Percentiles rank a stretch among this genome's conserved stretches.
Evolutionary conservation across 2,113 vertebrate genomes (phyloP).

Genomic region (Benitochromis conjunctus): DNA sequence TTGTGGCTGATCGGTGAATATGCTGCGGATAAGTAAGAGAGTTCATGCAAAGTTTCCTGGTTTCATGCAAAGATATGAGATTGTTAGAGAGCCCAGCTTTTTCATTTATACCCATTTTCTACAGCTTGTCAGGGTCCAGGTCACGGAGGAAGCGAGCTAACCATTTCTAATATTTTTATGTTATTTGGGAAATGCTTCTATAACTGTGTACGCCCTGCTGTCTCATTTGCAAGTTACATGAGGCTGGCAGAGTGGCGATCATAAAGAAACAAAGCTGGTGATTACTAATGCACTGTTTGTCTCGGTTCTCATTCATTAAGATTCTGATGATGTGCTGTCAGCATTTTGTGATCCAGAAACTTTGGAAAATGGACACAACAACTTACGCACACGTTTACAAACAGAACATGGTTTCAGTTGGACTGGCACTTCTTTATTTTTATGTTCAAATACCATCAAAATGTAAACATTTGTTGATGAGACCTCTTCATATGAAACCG

Average conservation of each 20-base stretch:
- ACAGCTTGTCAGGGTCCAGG: neutral
- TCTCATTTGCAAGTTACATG: slow-evolving; percentile 3
- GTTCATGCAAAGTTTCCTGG: neutral
- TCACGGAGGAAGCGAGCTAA: neutral
- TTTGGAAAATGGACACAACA: neutral
- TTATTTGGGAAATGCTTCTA: neutral
- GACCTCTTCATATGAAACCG: neutral
- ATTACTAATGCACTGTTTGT: slow-evolving; percentile 15
- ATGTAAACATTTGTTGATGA: neutral
- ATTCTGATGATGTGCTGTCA: neutral
- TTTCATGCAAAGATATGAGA: neutral
- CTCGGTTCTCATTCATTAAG: slow-evolving; percentile 14
- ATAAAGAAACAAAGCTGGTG: neutral
- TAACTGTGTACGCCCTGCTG: neutral
- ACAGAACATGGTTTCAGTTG: neutral
- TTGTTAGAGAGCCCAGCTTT: neutral
- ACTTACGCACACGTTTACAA: neutral
- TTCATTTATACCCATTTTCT: neutral
- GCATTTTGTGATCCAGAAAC: neutral
- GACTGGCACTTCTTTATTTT: neutral
- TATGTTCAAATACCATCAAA: neutral
- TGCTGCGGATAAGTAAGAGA: neutral
- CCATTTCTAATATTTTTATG: neutral
- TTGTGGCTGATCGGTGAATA: neutral
- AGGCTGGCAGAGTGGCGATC: neutral